A percentile compares a stretch with the other conserved stretches of the same genome.
Evolutionary conservation across 2,888 invertebrate species (phyloP).

Genomic region (Sepiola atlantica): DNA sequence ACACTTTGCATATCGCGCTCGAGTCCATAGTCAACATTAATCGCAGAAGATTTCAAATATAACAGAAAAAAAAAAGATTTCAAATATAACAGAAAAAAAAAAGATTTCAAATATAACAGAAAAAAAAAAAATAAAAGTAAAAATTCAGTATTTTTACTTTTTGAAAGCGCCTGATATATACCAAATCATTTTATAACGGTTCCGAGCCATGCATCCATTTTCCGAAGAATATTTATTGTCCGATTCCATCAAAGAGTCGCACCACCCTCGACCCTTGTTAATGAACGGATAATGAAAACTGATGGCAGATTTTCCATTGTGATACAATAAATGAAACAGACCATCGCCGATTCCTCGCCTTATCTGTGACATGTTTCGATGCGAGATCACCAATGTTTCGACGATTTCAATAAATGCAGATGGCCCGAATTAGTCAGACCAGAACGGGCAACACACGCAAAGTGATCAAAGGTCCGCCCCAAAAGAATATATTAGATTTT

Average conservation of each 20-base stretch:
- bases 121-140: too few species aligned
- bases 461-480: not conserved
- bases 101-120: too few species aligned
- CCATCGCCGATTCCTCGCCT: not conserved
- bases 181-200: not conserved
- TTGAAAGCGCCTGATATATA: too few species aligned
- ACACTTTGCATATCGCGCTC: too few species aligned
- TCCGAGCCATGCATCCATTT: not conserved
- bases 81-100: too few species aligned
- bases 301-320: not conserved
- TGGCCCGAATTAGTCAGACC: not conserved
- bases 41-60: too few species aligned
- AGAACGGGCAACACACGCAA: not conserved
- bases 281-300: not conserved
- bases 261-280: not conserved
- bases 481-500: not conserved
- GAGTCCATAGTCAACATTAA: too few species aligned
- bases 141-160: too few species aligned
- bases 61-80: too few species aligned
- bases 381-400: not conserved
- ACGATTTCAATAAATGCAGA: not conserved
- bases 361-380: not conserved
- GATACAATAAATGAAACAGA: not conserved
- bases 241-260: not conserved
- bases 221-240: not conserved